Conservation (phyloP, 37 sponge, comb jelly and placozoan species). For the Halisarca cf. caerulea region DNA sequence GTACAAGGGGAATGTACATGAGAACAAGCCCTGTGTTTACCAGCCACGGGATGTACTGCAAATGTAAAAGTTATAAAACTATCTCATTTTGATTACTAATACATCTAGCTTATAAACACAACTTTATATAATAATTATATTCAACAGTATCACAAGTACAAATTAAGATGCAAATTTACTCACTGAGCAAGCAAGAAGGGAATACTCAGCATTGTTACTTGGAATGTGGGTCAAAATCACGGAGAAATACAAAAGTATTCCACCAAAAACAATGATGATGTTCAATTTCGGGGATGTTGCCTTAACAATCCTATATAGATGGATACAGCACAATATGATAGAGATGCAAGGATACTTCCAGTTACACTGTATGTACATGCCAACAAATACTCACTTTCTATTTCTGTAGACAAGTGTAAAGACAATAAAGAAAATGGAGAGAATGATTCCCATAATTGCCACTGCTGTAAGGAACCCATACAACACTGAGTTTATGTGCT, state of each 20-base stretch:
- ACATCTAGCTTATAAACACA: no score
- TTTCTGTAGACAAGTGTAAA: conserved; percentile 10
- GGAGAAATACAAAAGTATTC: not conserved
- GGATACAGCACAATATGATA: not conserved
- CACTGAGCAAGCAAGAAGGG: not conserved
- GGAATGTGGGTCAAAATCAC: not conserved
- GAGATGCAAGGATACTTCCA: no score
- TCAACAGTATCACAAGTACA: no score
- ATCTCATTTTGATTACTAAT: no score
- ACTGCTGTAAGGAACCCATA: not conserved
- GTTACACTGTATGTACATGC: not conserved
- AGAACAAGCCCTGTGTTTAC: not conserved
- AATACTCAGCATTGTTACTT: not conserved
- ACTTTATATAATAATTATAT: no score
- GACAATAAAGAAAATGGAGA: conserved; percentile 7
- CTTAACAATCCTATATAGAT: not conserved
- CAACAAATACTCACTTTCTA: not conserved
- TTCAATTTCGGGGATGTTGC: not conserved
- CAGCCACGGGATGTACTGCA: not conserved
- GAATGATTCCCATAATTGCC: not conserved
- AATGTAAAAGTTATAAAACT: no score
- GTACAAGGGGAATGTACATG: not conserved
- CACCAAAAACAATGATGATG: not conserved
- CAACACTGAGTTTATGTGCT: not conserved
- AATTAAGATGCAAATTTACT: not conserved